Evolutionary conservation across 2,113 vertebrate species (phyloP).

Genomic region (Paedocypris sp.): DNA sequence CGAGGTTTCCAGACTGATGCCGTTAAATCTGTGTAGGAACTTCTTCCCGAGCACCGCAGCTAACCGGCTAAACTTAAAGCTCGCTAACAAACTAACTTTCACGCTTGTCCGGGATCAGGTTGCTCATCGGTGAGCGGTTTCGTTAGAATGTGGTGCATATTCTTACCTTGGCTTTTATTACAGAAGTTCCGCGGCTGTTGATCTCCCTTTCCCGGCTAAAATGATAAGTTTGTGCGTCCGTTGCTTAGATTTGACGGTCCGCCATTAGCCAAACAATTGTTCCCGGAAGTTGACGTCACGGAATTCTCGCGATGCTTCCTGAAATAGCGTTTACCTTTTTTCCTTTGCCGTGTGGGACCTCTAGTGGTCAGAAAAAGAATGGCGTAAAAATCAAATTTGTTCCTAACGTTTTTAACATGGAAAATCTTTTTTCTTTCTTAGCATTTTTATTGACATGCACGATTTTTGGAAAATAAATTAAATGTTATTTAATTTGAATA

Average conservation of each 20-base stretch:
- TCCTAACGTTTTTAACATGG: background rate
- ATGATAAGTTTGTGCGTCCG: slow-evolving; percentile 35
- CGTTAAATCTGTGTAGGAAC: background rate
- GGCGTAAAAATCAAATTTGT: background rate
- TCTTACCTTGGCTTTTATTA: slow-evolving; percentile 6
- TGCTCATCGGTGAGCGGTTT: background rate
- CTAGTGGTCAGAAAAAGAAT: slow-evolving; percentile 1
- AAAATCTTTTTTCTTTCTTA: no score
- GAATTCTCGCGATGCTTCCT: slow-evolving; percentile 16
- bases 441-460: no score
- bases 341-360: background rate
- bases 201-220: slow-evolving; percentile 51
- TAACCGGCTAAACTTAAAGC: slow-evolving; percentile 11
- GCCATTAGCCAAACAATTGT: slow-evolving; percentile 46
- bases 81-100: slow-evolving; percentile 3
- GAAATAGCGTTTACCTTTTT: background rate
- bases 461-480: no score
- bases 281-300: slow-evolving; percentile 32
- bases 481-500: no score
- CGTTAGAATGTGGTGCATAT: background rate
- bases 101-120: no score
- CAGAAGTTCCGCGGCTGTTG: slow-evolving; percentile 27
- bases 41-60: slow-evolving; percentile 1
- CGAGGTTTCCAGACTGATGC: no score
- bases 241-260: slow-evolving; percentile 40